A percentile compares a stretch with the other conserved stretches of the same genome.
phyloP scores from a whole-genome alignment of 2,888 invertebrate species.

The Nymphalis polychloros region DNA sequence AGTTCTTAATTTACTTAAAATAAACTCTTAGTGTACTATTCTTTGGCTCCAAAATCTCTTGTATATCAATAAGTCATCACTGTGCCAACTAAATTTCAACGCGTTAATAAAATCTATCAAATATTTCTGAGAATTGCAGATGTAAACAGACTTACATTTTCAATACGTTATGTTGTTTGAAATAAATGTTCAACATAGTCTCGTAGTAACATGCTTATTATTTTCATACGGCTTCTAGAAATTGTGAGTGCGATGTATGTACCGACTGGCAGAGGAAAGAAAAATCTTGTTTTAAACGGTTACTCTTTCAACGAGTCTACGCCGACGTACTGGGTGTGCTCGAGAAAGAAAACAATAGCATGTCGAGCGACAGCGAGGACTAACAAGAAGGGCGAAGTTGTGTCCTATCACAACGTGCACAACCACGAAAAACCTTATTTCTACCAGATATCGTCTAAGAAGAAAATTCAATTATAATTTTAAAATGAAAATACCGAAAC shows the following conservation, averaged over 20 bases:
- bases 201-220: background rate
- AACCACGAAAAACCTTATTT: slow-evolving; percentile 64
- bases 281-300: slow-evolving; percentile 59
- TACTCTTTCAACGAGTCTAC: slow-evolving; percentile 56
- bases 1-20: too few species aligned
- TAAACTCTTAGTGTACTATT: too few species aligned
- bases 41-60: too few species aligned
- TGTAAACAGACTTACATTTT: too few species aligned
- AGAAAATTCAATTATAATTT: slow-evolving; percentile 39
- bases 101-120: too few species aligned
- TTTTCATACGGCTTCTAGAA: slow-evolving; percentile 46
- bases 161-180: too few species aligned
- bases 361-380: slow-evolving; percentile 64
- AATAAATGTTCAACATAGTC: background rate
- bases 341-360: slow-evolving; percentile 46
- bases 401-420: slow-evolving; percentile 52
- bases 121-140: too few species aligned
- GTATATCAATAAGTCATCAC: too few species aligned
- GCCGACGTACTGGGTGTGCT: slow-evolving; percentile 59
- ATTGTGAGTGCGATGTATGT: slow-evolving; percentile 59
- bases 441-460: slow-evolving; percentile 58
- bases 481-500: too few species aligned
- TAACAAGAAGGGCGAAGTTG: slow-evolving; percentile 59
- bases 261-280: slow-evolving; percentile 61
- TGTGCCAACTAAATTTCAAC: too few species aligned